Evolutionary conservation across 92 coral and sea anemone genomes (phyloP), one percentile per base, ranked within the genome.

Genomic region (Palythoa grandiflora): DNA sequence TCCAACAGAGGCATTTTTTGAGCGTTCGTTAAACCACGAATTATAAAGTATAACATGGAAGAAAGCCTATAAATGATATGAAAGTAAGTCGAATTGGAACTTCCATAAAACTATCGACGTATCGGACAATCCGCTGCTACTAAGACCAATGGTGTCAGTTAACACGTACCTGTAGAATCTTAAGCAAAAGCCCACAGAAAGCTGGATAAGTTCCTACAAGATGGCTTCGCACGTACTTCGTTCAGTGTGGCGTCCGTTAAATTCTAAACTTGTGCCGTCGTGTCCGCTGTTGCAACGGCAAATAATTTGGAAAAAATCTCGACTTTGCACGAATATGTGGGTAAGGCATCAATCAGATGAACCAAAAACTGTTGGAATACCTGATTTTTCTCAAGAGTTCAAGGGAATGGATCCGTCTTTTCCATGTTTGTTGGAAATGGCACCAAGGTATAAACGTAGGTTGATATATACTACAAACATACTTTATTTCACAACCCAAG

Each of bases 341-440:
- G 21, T 81, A 11, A 68, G 75, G 66, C 74, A 39, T 81, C 86
- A 68, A 47, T 81, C 86, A 47, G 71, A 81, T 68, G 75, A 65
- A 68, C 86, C 86, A 19, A 65, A 81, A 68, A 66, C 75, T 81
- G 91, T 95, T 47, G 94, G 92, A 48, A 88, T 95, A 16, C 98
- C 98, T 4, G 98, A 95, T 88, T 87, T 95, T 63, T 87, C 91
- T 6, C 94, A 93, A 59, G 98, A 95, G 71, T 95, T 95, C 48
- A 93, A 89, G 85, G 98, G 98, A 80, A 89, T 87, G 93, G 96
- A 95, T 20, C 86, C 93, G 2, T 87, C 94, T 44, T 95, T 95
- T 54, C 98, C 98, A 20, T 95, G 98, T 86, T 70, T 95, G 68
- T 54, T 89, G 53, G 98, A 95, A 44, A 88, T 83, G 16, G 88